phyloP scores from a whole-genome alignment of 2,888 invertebrate genomes.

The Anaspis maculata region DNA sequence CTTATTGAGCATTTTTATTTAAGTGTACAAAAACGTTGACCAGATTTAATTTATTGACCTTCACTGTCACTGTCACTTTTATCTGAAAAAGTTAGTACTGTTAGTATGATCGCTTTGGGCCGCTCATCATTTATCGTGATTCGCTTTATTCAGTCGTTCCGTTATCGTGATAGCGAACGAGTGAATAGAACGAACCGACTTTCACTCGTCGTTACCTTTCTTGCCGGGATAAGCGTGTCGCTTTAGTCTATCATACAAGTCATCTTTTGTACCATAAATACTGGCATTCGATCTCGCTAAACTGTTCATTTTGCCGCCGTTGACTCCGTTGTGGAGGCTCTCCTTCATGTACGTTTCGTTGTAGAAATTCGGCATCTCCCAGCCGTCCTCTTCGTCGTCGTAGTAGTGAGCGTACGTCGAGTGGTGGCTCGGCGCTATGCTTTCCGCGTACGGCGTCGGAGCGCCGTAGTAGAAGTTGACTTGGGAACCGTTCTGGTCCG shows the following conservation, averaged over 20 bases:
- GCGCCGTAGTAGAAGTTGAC: slow-evolving; percentile 95
- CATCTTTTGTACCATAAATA: slow-evolving; percentile 91
- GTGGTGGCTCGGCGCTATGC: slow-evolving; percentile 90
- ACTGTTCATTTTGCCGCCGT: slow-evolving; percentile 85
- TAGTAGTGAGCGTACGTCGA: slow-evolving; percentile 94
- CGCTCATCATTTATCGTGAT: too few relatives aligned
- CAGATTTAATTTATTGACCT: slow-evolving; percentile 62
- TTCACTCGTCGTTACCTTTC: slow-evolving; percentile 62
- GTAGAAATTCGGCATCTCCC: slow-evolving; percentile 97
- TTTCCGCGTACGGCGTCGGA: slow-evolving; percentile 89
- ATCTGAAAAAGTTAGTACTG: slow-evolving; percentile 53
- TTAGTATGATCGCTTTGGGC: slow-evolving; percentile 13
- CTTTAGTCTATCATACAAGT: slow-evolving; percentile 89
- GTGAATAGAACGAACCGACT: too few relatives aligned
- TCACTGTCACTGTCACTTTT: slow-evolving; percentile 93
- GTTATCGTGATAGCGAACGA: too few relatives aligned
- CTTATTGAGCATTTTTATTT: slow-evolving; percentile 23
- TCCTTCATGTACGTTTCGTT: slow-evolving; percentile 96
- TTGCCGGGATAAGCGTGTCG: slow-evolving; percentile 91
- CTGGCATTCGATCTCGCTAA: slow-evolving; percentile 88
- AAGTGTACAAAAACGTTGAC: slow-evolving; percentile 21
- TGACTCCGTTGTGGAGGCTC: slow-evolving; percentile 77
- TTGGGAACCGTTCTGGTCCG: slow-evolving; percentile 87
- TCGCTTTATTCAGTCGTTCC: too few relatives aligned
- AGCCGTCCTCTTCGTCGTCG: slow-evolving; percentile 91